Percentiles rank a stretch among this genome's conserved stretches.
Evolutionary conservation across 2,888 invertebrate genomes (phyloP).

Genomic region (Lissocephala sabroskyi): DNA sequence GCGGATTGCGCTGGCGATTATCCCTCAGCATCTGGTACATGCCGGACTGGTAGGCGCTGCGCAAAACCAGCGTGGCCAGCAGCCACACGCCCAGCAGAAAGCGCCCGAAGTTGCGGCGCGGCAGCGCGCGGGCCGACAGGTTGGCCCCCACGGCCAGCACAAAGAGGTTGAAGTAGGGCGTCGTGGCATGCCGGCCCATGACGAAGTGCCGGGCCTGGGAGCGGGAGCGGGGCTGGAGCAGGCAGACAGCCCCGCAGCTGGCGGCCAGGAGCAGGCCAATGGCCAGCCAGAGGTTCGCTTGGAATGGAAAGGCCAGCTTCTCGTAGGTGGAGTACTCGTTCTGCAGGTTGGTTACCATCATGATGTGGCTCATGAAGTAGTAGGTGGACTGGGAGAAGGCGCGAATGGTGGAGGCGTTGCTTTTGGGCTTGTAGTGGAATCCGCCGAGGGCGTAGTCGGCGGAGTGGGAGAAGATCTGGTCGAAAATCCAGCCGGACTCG

Average conservation of each 20-base stretch:
- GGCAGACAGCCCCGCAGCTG: slow-evolving; percentile 25
- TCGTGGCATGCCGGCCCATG: slow-evolving; percentile 13
- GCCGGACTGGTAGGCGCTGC: slow-evolving; percentile 64
- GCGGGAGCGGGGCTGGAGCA: slow-evolving; percentile 6
- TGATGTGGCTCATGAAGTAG: slow-evolving; percentile 53
- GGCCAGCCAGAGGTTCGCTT: slow-evolving; percentile 42
- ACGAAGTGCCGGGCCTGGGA: slow-evolving; percentile 6
- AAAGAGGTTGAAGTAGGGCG: slow-evolving; percentile 42
- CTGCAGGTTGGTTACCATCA: slow-evolving; percentile 53
- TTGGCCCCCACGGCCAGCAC: slow-evolving; percentile 41
- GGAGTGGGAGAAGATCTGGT: slow-evolving; percentile 43
- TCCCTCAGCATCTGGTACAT: slow-evolving; percentile 55
- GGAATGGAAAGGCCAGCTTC: slow-evolving; percentile 58
- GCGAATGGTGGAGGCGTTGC: slow-evolving; percentile 14
- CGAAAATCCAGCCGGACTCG: slow-evolving; percentile 39
- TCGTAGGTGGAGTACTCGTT: slow-evolving; percentile 47
- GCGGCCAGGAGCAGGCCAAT: slow-evolving; percentile 30
- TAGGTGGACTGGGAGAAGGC: slow-evolving; percentile 48
- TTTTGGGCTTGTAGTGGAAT: slow-evolving; percentile 42
- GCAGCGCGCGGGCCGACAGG: slow-evolving; percentile 21
- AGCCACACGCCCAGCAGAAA: slow-evolving; percentile 57
- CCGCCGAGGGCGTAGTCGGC: slow-evolving; percentile 58
- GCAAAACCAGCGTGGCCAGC: slow-evolving; percentile 42
- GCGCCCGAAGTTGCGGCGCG: slow-evolving; percentile 45
- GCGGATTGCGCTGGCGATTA: slow-evolving; percentile 51